Evolutionary conservation across 2,888 invertebrate species (phyloP), one percentile per base, ranked within the genome.

Genomic region (Idaea aversata): DNA sequence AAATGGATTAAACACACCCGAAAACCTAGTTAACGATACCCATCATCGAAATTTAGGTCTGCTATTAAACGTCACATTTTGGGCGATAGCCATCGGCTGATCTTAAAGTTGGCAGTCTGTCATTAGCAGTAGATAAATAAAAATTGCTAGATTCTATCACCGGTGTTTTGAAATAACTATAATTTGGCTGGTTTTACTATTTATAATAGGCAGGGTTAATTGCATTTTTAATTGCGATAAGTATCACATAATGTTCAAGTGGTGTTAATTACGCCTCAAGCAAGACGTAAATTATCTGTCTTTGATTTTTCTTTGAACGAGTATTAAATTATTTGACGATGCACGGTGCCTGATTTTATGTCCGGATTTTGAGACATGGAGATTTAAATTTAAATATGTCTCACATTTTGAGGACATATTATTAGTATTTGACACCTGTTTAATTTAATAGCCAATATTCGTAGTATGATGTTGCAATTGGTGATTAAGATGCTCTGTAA

Each of bases 401-500:
- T 3, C 3, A 25, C 6, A 10, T 36, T 7, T 36, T 36, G 36
- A 36, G 10, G 5, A 10, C 5, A 5, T 10, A 36, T 36, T 36
- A 36, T 7, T 5, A 47, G 47, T 47, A 47, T 47, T 36, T 47
- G 7, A 13, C 13, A 13, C 47, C 47, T 10, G 10, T 47, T 47
- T 47, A 47, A 13, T 47, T 47, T 47, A 10, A 47, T 47, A 47
- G 7, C 4, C 47, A 47, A 47, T 47, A 10, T 47, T 47, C 7
- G 47, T 10, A 47, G 47, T 47, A 10, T 7, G 36, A 6, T 47
- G 47, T 47, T 47, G 47, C 47, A 47, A 47, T 47, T 7, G 6
- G 10, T 47, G 10, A 47, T 62, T 57, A 38, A 35, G 63, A 63
- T 62, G 61, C 61, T 65, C 61, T 58, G 25, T 67, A 70, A 68